Evolutionary conservation across 2,113 vertebrate species (phyloP).

Genomic region (Piaya cayana): DNA sequence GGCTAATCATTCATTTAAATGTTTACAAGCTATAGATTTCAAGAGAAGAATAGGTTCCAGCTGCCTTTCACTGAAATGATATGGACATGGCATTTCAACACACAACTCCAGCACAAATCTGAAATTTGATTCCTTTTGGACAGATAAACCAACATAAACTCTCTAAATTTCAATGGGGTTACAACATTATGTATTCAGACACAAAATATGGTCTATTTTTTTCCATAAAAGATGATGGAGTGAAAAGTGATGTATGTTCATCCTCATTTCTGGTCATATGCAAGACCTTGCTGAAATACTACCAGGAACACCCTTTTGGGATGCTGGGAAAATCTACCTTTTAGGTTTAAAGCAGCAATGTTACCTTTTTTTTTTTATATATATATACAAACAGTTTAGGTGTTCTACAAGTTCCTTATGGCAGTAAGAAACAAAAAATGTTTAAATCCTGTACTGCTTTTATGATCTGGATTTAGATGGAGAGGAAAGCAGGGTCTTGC

Average conservation of each 20-base stretch:
- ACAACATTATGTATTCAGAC: not conserved
- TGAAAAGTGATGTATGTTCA: not conserved
- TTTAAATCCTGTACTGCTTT: not conserved
- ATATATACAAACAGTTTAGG: not conserved
- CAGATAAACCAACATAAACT: not conserved
- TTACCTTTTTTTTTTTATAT: not conserved
- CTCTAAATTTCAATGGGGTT: not conserved
- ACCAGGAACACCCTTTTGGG: not conserved
- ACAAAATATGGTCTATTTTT: not conserved
- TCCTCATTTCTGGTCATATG: not conserved
- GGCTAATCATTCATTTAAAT: not conserved
- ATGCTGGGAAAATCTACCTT: not conserved
- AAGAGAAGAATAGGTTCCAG: not conserved
- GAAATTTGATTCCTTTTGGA: rapidly evolving
- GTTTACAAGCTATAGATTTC: not conserved
- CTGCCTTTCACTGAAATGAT: not conserved
- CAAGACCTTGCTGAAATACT: not conserved
- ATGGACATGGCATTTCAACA: not conserved
- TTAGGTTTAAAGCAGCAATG: not conserved
- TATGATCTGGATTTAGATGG: not conserved
- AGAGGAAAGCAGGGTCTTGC: not conserved
- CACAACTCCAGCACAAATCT: not conserved
- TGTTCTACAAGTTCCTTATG: not conserved
- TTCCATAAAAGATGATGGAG: not conserved
- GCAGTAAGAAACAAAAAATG: not conserved